These are phyloP conservation scores for Musca vetustissima DNA, from an alignment of 1,140 invertebrate genomes.

Conservation along the genomic window DNA sequence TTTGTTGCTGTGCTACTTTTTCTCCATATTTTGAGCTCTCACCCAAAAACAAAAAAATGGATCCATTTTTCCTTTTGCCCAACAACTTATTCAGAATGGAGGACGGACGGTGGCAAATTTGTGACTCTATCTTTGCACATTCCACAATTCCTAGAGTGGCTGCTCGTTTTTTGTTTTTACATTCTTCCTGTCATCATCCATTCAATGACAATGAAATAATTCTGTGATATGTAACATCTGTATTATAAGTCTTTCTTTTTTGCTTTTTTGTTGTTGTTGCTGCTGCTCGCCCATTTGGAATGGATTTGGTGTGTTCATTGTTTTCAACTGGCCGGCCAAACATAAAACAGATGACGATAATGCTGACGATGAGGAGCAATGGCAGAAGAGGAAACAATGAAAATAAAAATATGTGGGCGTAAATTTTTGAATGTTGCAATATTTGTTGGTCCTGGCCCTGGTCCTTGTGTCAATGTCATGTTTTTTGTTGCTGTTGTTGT, in stretches of 20 bases:
- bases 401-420: constrained; percentile 6
- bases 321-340: background rate
- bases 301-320: background rate
- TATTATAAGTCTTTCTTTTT: background rate
- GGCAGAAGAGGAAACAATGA: background rate
- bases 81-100: too few relatives aligned
- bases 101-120: too few relatives aligned
- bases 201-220: too few relatives aligned
- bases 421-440: background rate
- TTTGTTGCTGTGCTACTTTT: too few relatives aligned
- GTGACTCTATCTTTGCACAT: too few relatives aligned
- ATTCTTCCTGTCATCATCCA: too few relatives aligned
- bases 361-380: background rate
- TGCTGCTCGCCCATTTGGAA: background rate
- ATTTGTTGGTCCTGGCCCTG: background rate
- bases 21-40: too few relatives aligned
- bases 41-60: too few relatives aligned
- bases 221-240: constrained; percentile 4
- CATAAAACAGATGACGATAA: background rate
- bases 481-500: background rate
- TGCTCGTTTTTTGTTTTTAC: background rate
- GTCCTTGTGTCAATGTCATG: background rate
- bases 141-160: background rate
- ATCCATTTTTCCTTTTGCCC: too few relatives aligned
- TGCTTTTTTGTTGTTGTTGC: too few relatives aligned